Evolutionary conservation across 2,113 vertebrate species (phyloP), one percentile per base, ranked within the genome.

Genomic region (Eulemur macaco): DNA sequence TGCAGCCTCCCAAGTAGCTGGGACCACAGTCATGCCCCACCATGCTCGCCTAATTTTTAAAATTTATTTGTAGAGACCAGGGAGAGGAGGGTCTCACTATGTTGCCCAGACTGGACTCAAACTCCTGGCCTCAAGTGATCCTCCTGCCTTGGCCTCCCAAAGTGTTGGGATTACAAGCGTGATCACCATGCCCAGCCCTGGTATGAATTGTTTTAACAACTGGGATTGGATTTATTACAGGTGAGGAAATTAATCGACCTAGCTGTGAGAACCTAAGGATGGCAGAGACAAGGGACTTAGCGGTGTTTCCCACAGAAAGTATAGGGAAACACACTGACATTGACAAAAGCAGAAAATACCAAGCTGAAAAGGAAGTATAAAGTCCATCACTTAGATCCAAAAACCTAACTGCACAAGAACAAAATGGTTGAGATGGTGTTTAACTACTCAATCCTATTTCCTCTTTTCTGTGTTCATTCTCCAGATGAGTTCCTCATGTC

Each of bases 271-370:
- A 64, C 31, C 60, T 78, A 13, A 90, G 23, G 34, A 77, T 58
- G 73, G 23, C n/a, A 90, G 68, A 76, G 42, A 85, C 71, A 64
- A 92, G 15, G 52, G 31, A 78, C 29, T 66, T 58, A 13, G 45
- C 83, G 21, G 15, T 86, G 11, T 95, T 86, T 77, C 85, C 81
- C 84, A 47, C 12, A 90, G 39, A 76, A 94, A 29, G 39, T 52
- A 47, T 12, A 81, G 58, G n/a, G 37, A 94, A 95, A 77, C 31
- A 60, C 31, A 50, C 27, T 63, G 56, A 71, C 66, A 60, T 23
- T 78, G 73, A 69, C 50, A 92, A 58, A 85, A 58, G 13, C 42
- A 92, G 47, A 81, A 93, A 92, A 96, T 78, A 68, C 18, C 69
- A 80, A 50, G 25, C 13, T 31, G 5, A 96, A 71, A 21, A 82